phyloP scores from a whole-genome alignment of 2,888 invertebrate genomes.

The Cyclophora albipunctata region DNA sequence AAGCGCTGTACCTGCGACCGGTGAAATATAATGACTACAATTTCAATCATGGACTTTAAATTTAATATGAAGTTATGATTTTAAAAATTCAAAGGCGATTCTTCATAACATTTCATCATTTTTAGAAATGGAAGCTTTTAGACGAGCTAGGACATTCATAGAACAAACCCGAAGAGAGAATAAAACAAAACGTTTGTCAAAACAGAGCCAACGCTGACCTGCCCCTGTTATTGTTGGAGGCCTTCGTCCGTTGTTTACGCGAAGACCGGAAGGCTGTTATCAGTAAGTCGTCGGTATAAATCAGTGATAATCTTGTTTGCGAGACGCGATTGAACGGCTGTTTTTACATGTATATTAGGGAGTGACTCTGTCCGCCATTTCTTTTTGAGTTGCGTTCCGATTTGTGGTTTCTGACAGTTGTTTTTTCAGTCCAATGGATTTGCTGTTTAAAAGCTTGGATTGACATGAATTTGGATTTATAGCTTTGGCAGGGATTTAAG shows the following conservation, averaged over 20 bases:
- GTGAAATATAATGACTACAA: too few species aligned
- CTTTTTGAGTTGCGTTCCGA: constrained; percentile 9
- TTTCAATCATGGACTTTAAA: too few species aligned
- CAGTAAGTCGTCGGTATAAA: constrained; percentile 52
- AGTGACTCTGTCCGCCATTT: constrained; percentile 16
- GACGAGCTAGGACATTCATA: too few species aligned
- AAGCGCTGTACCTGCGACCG: too few species aligned
- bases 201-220: constrained; percentile 20
- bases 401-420: background rate
- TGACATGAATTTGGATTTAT: background rate
- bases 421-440: background rate
- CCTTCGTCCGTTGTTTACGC: constrained; percentile 52
- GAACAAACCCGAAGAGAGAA: constrained; percentile 14
- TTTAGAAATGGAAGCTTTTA: too few species aligned
- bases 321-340: constrained; percentile 41
- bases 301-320: constrained; percentile 55
- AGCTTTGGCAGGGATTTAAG: constrained; percentile 5
- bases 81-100: too few species aligned
- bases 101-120: too few species aligned
- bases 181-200: constrained; percentile 15
- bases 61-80: too few species aligned
- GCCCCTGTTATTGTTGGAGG: constrained; percentile 23
- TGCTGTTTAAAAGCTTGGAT: background rate
- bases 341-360: constrained; percentile 32
- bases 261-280: constrained; percentile 52